Evolutionary conservation across 2,113 vertebrate genomes (phyloP), one percentile per base, ranked within the genome.

Genomic region (Abramis brama): DNA sequence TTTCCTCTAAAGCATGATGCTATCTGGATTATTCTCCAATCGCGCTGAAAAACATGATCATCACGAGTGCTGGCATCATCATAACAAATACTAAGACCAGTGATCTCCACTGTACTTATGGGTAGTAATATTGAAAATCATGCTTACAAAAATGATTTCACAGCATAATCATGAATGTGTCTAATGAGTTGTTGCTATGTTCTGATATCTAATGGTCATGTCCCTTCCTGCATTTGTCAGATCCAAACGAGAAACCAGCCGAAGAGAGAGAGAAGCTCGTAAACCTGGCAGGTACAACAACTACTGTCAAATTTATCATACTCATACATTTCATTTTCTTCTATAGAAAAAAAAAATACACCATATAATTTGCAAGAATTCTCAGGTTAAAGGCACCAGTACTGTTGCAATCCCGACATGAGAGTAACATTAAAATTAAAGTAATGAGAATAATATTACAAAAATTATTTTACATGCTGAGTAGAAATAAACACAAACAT

Each of bases 201-300:
- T 30, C 68, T 74, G 55, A 12, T 39, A 47, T 60, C 36, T n/a
- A 79, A 60, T 52, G 59, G 55, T 79, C 2, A 57, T 47, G 11
- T 84, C 52, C 8, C 57, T 84, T 73, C 77, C 71, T 33, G 45
- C 3, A 19, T 11, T 11, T 87, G 64, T 83, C 91, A 95, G 93
- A 85, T 89, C 59, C 36, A 94, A 93, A 62, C 92, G 94, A 87
- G 95, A 96, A 85, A 91, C 92, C 11, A 92, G 90, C 43, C 83
- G 60, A 33, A 71, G 62, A 9, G 86, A 87, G 0, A 88, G 88
- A 55, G 93, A 94, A 75, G 71, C n/a, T 0, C 92, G 89, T 88
- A 95, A 96, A 87, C 93, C 93, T 88, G 93, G 93, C 94, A 97
- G 96, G 96, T 97, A 93, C 78, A 15, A 13, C 17, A 57, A 57